Percentiles rank a stretch among this genome's conserved stretches.
These are phyloP conservation scores for Triplophysa yarkandensis DNA, from an alignment of 2,797 vertebrate genomes.

Conservation along the genomic window DNA sequence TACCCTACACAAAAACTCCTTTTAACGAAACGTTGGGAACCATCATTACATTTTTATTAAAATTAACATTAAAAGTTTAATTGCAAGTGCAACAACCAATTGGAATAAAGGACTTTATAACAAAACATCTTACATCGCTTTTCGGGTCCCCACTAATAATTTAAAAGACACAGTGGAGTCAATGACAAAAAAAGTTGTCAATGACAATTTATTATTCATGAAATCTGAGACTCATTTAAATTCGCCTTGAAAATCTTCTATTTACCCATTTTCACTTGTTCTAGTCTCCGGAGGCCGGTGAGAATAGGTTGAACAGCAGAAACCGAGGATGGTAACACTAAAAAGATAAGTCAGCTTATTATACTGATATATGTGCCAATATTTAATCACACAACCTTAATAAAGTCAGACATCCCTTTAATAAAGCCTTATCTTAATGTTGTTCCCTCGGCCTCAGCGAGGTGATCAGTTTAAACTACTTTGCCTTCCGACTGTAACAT, in stretches of 20 bases:
- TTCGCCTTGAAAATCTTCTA: neutral
- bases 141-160: neutral
- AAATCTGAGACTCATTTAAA: neutral
- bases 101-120: no score
- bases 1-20: no score
- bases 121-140: neutral
- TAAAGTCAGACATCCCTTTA: constrained; percentile 18
- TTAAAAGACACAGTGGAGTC: constrained; percentile 1
- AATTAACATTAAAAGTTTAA: no score
- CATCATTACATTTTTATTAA: no score
- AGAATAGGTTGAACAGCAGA: neutral
- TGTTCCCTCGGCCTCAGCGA: constrained; percentile 20
- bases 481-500: constrained; percentile 50
- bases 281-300: neutral
- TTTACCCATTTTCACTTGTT: neutral
- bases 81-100: no score
- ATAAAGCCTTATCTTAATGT: constrained; percentile 26
- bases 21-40: no score
- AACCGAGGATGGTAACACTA: constrained; percentile 19
- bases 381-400: constrained; percentile 30
- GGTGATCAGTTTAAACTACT: constrained; percentile 54
- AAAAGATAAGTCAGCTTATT: constrained; percentile 2
- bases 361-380: neutral
- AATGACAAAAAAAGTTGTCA: neutral
- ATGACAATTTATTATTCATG: constrained; percentile 4